These are phyloP conservation scores for Erinaceus europaeus DNA, from an alignment of 2,113 vertebrate species.

Conservation along the genomic window DNA sequence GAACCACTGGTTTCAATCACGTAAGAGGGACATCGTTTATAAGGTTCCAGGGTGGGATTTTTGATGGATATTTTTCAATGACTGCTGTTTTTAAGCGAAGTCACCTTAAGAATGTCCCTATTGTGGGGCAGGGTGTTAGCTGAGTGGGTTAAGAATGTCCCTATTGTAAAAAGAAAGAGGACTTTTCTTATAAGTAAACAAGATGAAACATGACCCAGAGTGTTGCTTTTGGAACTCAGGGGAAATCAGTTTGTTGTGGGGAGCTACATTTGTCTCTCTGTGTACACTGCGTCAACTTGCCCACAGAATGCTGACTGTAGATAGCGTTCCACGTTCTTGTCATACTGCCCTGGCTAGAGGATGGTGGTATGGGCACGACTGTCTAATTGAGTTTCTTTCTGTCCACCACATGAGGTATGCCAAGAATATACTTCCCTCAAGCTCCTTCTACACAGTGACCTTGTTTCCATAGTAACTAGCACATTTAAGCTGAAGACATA, in stretches of 20 bases:
- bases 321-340: background rate
- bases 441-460: constrained; percentile 55
- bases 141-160: constrained; percentile 36
- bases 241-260: constrained; percentile 29
- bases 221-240: constrained; percentile 50
- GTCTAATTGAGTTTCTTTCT: constrained; percentile 54
- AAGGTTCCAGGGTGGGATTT: background rate
- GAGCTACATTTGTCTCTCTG: constrained; percentile 47
- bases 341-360: background rate
- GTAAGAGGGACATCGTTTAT: background rate
- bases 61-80: constrained; percentile 17
- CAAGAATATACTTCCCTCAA: constrained; percentile 50
- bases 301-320: background rate
- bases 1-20: constrained; percentile 10
- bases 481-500: constrained; percentile 37
- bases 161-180: constrained; percentile 56
- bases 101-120: background rate
- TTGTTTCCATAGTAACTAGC: constrained; percentile 67
- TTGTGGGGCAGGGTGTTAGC: no score
- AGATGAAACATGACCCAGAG: constrained; percentile 57
- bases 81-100: constrained; percentile 43
- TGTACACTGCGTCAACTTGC: background rate
- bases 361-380: background rate
- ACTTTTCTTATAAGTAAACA: constrained; percentile 63
- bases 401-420: constrained; percentile 28